Evolutionary conservation across 2,888 invertebrate species (phyloP), one percentile per base, ranked within the genome.

Genomic region (Atherix ibis): DNA sequence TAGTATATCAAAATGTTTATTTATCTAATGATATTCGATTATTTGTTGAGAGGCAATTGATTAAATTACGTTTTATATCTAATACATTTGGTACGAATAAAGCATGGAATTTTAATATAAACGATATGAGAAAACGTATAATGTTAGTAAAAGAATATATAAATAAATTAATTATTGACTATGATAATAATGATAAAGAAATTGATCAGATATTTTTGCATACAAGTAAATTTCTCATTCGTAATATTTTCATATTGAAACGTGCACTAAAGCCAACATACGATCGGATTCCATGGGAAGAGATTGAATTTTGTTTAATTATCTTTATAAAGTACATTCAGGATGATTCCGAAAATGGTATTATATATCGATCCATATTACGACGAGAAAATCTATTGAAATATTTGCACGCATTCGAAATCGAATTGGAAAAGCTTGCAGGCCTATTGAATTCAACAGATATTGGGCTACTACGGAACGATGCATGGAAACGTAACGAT

Each of bases 301-400:
- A 48, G 42, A 45, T 48, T 3, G 47, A 48, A 29, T 48, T 48
- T 38, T 47, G 43, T 36, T 36, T 48, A 18, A 16, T 45, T 12
- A 31, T 33, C 34, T 48, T 46, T 37, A 24, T 48, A 30, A 40
- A 32, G n/a, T 37, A 39, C 18, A n/a, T 35, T 22, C 35, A n/a
- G 2, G 40, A 35, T 27, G 18, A 34, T 9, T 31, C 40, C 18
- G 43, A 44, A 32, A 37, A 41, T 4, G 41, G 44, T 40, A 12
- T 44, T 10, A 40, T 34, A 35, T 40, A 31, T 37, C 32, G 35
- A 32, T 13, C 24, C 2, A 27, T 29, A 17, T 8, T 40, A 12
- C 18, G 17, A 10, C 27, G 33, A 15, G 5, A 13, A 2, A 37
- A 33, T 13, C 13, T 40, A 12, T 9, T 38, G 12, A 15, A 8